phyloP scores from a whole-genome alignment of 2,797 vertebrate genomes.

The Pipistrellus kuhlii region DNA sequence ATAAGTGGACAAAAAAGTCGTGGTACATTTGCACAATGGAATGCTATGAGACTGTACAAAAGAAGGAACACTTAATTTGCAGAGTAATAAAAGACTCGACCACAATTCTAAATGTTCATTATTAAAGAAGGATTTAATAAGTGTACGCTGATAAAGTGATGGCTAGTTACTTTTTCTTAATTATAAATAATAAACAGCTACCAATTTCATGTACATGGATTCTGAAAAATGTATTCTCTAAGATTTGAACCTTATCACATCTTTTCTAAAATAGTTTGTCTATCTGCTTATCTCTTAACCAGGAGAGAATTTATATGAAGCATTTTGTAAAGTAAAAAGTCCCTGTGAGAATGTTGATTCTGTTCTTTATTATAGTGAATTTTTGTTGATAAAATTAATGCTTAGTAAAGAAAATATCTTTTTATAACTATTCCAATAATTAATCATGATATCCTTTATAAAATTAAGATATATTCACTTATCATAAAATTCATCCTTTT shows the following conservation, averaged over 20 bases:
- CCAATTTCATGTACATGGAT: neutral
- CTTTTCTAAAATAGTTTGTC: neutral
- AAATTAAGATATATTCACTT: neutral
- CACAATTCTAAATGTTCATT: neutral
- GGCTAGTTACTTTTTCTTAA: neutral
- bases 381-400: conserved; percentile 13
- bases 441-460: neutral
- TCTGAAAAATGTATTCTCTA: neutral
- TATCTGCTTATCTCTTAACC: neutral
- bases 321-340: neutral
- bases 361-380: neutral
- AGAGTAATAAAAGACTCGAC: neutral
- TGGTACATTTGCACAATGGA: too few species aligned
- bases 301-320: neutral
- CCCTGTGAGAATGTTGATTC: neutral
- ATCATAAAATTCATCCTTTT: too few species aligned
- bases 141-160: neutral
- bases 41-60: too few species aligned
- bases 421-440: neutral
- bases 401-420: neutral
- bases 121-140: neutral
- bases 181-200: neutral
- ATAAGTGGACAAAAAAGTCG: too few species aligned
- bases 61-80: neutral
- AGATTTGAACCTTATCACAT: neutral